Evolutionary conservation across 2,113 vertebrate genomes (phyloP), one percentile per base, ranked within the genome.

Genomic region (Odocoileus virginianus): DNA sequence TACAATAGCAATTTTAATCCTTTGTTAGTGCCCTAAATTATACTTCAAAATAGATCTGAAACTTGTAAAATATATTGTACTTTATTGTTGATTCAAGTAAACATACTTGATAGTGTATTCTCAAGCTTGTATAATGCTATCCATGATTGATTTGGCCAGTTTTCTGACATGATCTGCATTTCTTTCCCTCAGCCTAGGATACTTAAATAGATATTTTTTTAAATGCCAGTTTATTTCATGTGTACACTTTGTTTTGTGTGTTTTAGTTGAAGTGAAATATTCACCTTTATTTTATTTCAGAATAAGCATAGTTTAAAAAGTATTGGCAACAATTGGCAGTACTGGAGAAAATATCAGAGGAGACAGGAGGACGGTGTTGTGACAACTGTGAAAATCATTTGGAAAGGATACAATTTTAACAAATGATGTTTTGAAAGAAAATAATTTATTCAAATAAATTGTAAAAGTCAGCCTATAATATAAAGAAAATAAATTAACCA

Each of bases 21-120:
- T 33, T 89, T 83, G 83, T 60, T 61, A 96, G 43, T 76, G 11
- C 85, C 81, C 30, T 47, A 27, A 87, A 14, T 76, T 92, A 33
- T 64, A 50, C 79, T 55, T 1, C 33, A 95, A 87, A 94, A 57
- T 96, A 57, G 58, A 83, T 94, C 36, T 28, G 17, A 95, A 97
- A 64, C 21, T 21, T 7, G 6, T n/a, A 45, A 21, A 45, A 2
- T 45, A 28, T n/a, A 47, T 74, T 88, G 55, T 92, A 60, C 6
- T 58, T 94, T 89, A 87, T 17, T 86, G 27, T 92, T 8, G 0
- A 23, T 36, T 87, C 2, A 96, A 33, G 28, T 78, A 82, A 96
- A 97, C 3, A 36, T 54, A 88, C 86, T 15, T 64, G 5, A 94
- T 74, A 58, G 4, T 54, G 17, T n/a, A 50, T 36, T 50, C n/a